These are phyloP conservation scores for Chiloscyllium plagiosum DNA, from an alignment of 2,113 vertebrate species.

Conservation along the genomic window DNA sequence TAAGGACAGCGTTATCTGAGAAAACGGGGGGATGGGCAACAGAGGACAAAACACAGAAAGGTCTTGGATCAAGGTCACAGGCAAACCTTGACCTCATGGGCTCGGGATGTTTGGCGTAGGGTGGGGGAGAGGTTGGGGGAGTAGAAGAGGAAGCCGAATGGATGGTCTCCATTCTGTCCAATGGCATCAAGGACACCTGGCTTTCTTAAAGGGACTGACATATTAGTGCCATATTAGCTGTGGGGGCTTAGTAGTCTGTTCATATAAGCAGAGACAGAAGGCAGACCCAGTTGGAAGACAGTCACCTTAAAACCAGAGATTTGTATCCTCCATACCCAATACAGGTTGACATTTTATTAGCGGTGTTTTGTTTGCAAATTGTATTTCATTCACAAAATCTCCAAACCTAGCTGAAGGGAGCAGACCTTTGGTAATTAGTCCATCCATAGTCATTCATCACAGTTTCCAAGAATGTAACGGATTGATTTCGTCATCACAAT, in stretches of 20 bases:
- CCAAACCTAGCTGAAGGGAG: neutral
- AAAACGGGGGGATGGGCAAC: no score
- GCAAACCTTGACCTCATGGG: no score
- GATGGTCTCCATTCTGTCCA: neutral
- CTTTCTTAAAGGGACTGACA: neutral
- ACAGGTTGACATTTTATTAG: neutral
- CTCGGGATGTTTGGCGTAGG: no score
- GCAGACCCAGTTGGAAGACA: neutral
- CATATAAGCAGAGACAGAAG: neutral
- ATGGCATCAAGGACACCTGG: neutral
- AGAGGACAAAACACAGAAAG: no score
- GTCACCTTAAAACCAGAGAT: neutral
- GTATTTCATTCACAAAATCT: neutral
- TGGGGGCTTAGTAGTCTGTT: neutral
- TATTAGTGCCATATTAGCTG: neutral
- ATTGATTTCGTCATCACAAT: neutral
- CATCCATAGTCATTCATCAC: neutral
- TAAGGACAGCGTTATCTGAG: no score
- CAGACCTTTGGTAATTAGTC: neutral
- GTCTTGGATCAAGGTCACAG: no score
- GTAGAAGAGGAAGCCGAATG: neutral
- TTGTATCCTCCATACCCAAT: neutral
- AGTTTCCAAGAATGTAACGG: neutral
- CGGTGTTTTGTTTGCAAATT: neutral
- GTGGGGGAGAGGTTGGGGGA: no score